These are phyloP conservation scores for Lepidonotus clava DNA, from an alignment of 2,888 invertebrate genomes.

Conservation along the genomic window DNA sequence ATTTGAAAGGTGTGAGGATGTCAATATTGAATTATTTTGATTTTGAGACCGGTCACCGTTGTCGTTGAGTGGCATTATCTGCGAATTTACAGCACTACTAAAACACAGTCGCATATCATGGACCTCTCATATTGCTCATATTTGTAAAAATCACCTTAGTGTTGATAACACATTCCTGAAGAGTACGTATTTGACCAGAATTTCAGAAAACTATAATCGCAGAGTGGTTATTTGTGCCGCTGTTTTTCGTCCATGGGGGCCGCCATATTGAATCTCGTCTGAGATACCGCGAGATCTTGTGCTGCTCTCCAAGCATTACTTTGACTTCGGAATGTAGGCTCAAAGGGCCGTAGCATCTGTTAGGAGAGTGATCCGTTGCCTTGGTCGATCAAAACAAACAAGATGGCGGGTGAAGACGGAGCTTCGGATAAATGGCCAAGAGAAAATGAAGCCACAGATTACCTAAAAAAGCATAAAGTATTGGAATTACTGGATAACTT, in stretches of 20 bases:
- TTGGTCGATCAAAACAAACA: neutral
- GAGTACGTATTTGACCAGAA: too few species aligned
- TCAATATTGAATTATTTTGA: too few species aligned
- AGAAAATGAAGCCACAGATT: conserved; percentile 71
- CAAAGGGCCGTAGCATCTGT: neutral
- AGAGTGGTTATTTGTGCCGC: neutral
- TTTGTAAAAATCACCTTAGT: too few species aligned
- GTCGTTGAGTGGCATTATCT: too few species aligned
- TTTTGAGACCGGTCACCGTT: too few species aligned
- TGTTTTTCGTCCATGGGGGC: neutral
- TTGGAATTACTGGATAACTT: conserved; percentile 77
- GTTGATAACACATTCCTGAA: too few species aligned
- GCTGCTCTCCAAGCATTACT: neutral
- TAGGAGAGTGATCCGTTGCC: neutral
- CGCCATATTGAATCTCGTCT: conserved; percentile 22
- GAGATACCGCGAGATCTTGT: neutral
- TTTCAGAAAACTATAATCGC: neutral
- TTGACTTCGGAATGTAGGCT: neutral
- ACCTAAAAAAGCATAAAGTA: conserved; percentile 74
- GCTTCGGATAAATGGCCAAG: conserved; percentile 18
- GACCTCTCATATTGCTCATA: too few species aligned
- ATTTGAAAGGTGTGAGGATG: too few species aligned
- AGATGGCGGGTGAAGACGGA: conserved; percentile 45
- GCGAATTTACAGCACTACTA: too few species aligned
- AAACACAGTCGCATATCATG: too few species aligned